A percentile compares a stretch with the other conserved stretches of the same genome.
Evolutionary conservation across 2,113 vertebrate genomes (phyloP).

Genomic region (Terrapene triunguis): DNA sequence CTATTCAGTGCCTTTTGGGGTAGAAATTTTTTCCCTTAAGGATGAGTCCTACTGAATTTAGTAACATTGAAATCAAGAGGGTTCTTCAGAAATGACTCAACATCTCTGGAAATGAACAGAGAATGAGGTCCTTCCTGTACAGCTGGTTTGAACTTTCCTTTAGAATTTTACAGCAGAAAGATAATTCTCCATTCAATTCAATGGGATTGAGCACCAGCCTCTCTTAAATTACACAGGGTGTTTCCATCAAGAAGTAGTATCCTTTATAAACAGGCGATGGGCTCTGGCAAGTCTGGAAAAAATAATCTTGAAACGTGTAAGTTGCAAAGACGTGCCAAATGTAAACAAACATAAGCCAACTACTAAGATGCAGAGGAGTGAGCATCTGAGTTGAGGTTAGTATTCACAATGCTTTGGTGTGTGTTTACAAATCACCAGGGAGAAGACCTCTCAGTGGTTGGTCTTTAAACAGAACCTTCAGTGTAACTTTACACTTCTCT

Average conservation of each 20-base stretch:
- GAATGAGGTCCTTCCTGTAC: neutral
- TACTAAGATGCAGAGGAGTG: neutral
- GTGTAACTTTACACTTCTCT: neutral
- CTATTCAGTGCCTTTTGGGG: neutral
- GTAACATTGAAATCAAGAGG: neutral
- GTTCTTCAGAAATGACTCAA: neutral
- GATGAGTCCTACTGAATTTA: neutral
- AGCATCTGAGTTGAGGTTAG: constrained; percentile 11
- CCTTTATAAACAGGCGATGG: neutral
- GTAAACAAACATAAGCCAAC: neutral
- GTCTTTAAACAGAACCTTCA: neutral
- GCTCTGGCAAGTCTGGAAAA: neutral
- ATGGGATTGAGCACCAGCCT: neutral
- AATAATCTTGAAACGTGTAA: neutral
- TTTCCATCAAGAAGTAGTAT: neutral
- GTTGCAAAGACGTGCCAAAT: constrained; percentile 40
- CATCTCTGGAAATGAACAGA: neutral
- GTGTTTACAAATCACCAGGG: neutral
- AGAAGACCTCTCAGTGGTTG: neutral
- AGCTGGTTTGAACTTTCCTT: neutral
- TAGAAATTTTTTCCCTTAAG: neutral
- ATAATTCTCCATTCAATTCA: neutral
- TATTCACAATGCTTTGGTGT: neutral
- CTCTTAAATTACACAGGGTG: neutral
- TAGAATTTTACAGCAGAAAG: neutral